Evolutionary conservation across 2,113 vertebrate species (phyloP).

Genomic region (Heterotis niloticus): DNA sequence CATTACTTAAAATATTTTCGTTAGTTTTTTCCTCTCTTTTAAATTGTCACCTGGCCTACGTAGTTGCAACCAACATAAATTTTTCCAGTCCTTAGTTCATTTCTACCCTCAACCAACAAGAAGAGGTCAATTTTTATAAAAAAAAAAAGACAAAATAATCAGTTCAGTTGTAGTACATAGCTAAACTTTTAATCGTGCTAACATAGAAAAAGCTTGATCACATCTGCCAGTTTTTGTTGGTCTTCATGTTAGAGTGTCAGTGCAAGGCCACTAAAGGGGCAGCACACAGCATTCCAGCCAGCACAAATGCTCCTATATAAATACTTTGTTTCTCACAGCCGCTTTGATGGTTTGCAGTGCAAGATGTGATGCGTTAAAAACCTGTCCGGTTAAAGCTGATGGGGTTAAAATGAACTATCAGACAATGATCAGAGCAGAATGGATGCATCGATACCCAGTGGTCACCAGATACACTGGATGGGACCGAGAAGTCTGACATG

Average conservation of each 20-base stretch:
- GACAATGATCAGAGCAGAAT: constrained; percentile 9
- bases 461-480: neutral
- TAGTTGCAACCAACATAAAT: no score
- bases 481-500: neutral
- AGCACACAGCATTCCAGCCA: no score
- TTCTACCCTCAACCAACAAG: no score
- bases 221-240: neutral
- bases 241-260: neutral
- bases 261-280: no score
- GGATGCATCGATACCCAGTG: constrained; percentile 14
- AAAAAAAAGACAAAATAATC: no score
- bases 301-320: no score
- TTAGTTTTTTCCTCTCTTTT: no score
- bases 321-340: neutral
- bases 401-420: constrained; percentile 20
- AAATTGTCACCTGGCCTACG: no score
- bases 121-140: no score
- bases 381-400: constrained; percentile 21
- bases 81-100: no score
- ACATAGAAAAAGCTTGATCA: neutral
- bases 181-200: constrained; percentile 21
- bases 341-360: neutral
- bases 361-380: constrained; percentile 14
- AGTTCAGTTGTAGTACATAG: no score
- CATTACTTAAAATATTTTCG: no score